Percentiles rank a stretch among this genome's conserved stretches.
phyloP scores from a whole-genome alignment of 1,140 invertebrate species.

The Dendrolimus kikuchii region DNA sequence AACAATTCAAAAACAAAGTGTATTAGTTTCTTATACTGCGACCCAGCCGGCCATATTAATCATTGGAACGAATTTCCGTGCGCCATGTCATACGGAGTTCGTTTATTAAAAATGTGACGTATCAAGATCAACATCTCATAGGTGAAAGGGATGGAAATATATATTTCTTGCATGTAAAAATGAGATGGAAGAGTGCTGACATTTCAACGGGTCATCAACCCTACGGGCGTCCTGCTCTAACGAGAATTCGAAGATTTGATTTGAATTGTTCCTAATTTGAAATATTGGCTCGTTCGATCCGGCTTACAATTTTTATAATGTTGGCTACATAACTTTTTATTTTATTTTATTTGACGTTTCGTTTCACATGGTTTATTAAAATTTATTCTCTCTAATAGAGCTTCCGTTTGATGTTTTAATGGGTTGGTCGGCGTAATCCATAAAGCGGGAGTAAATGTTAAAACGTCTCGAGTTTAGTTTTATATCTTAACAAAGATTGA shows the following conservation, averaged over 20 bases:
- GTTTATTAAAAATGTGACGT: constrained; percentile 73
- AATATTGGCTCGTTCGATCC: constrained; percentile 48
- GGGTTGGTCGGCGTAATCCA: constrained; percentile 29
- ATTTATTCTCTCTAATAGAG: constrained; percentile 42
- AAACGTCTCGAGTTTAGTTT: constrained; percentile 30
- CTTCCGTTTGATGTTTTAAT: constrained; percentile 61
- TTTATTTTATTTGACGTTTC: constrained; percentile 24
- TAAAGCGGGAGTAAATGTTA: constrained; percentile 41
- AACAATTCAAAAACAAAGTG: constrained; percentile 67
- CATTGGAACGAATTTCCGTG: constrained; percentile 69
- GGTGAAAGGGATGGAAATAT: constrained; percentile 40
- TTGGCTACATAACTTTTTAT: constrained; percentile 2
- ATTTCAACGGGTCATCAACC: constrained; percentile 70
- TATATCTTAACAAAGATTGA: constrained; percentile 53
- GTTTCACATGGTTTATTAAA: constrained; percentile 46
- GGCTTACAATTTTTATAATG: constrained; percentile 30
- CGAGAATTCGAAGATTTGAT: constrained; percentile 69
- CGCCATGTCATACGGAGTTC: constrained; percentile 68
- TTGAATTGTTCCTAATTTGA: constrained; percentile 70
- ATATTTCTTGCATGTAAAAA: constrained; percentile 28
- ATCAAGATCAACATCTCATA: constrained; percentile 70
- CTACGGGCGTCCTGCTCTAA: constrained; percentile 65
- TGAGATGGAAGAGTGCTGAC: constrained; percentile 55
- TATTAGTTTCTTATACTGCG: constrained; percentile 56
- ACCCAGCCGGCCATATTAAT: constrained; percentile 64